A percentile compares a stretch with the other conserved stretches of the same genome.
These are phyloP conservation scores for Corythaeola cristata DNA, from an alignment of 2,113 vertebrate species.

Conservation along the genomic window DNA sequence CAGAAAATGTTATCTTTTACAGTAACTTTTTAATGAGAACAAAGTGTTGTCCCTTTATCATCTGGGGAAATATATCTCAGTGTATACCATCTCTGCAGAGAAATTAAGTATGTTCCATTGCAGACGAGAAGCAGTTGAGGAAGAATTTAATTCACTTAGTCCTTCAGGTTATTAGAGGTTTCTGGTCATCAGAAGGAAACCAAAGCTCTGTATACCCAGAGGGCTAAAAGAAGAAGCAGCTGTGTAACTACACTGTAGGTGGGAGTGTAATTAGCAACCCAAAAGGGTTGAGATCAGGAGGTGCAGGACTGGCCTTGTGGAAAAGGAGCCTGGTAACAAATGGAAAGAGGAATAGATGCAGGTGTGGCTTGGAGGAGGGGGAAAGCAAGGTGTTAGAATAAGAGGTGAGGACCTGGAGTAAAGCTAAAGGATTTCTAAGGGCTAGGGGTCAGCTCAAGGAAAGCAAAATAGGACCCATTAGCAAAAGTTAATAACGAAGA, in stretches of 20 bases:
- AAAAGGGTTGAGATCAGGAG: neutral
- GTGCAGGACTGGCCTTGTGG: neutral
- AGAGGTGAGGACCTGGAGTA: neutral
- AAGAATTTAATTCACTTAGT: neutral
- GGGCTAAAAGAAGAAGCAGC: neutral
- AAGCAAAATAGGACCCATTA: neutral
- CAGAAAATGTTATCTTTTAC: neutral
- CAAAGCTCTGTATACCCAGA: neutral
- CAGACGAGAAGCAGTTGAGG: fast-evolving
- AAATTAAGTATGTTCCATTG: neutral
- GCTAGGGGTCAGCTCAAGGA: neutral
- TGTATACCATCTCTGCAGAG: neutral
- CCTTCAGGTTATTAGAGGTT: neutral
- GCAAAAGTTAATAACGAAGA: neutral
- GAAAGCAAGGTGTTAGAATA: neutral
- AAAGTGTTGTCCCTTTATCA: neutral
- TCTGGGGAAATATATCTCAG: neutral
- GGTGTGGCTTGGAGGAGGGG: neutral
- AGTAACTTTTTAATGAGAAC: neutral
- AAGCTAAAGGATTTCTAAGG: neutral
- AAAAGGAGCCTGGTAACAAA: neutral
- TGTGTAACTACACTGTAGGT: neutral
- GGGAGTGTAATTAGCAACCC: neutral
- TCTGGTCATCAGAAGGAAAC: neutral
- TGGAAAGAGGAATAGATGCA: neutral